Evolutionary conservation across 2,797 vertebrate genomes (phyloP).

Genomic region (Dryobates pubescens): DNA sequence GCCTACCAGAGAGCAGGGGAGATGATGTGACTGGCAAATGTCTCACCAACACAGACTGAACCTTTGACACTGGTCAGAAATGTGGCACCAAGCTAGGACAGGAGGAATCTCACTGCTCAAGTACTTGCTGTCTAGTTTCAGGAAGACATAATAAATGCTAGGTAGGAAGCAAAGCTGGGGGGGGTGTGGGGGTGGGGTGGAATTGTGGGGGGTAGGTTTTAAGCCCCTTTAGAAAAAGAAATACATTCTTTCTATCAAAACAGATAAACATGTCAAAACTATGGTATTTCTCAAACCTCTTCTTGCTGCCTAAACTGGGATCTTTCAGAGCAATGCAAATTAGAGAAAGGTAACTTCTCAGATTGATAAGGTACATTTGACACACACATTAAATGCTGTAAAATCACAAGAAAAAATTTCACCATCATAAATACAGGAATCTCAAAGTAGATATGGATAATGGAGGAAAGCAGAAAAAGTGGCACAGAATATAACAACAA

Average conservation of each 20-base stretch:
- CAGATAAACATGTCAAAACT: not conserved
- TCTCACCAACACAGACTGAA: not conserved
- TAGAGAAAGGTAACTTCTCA: not conserved
- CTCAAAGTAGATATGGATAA: not conserved
- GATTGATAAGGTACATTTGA: not conserved
- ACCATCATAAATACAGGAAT: not conserved
- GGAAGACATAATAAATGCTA: not conserved
- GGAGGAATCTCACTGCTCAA: not conserved
- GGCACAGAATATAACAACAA: not conserved
- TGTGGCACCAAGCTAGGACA: accelerated
- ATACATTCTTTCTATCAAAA: not conserved
- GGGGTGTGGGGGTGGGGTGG: not conserved
- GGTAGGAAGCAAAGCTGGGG: not conserved
- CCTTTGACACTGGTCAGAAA: not conserved
- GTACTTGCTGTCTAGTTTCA: not conserved
- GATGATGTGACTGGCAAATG: not conserved
- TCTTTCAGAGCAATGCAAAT: not conserved
- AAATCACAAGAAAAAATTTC: not conserved
- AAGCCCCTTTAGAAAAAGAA: not conserved
- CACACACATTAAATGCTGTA: not conserved
- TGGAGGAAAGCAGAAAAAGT: not conserved
- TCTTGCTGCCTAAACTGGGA: not conserved
- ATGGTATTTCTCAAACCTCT: not conserved
- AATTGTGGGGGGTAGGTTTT: not conserved
- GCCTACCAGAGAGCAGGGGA: not conserved